Conservation (phyloP, 2,888 invertebrate species). For the Cheiracanthium punctorium region DNA sequence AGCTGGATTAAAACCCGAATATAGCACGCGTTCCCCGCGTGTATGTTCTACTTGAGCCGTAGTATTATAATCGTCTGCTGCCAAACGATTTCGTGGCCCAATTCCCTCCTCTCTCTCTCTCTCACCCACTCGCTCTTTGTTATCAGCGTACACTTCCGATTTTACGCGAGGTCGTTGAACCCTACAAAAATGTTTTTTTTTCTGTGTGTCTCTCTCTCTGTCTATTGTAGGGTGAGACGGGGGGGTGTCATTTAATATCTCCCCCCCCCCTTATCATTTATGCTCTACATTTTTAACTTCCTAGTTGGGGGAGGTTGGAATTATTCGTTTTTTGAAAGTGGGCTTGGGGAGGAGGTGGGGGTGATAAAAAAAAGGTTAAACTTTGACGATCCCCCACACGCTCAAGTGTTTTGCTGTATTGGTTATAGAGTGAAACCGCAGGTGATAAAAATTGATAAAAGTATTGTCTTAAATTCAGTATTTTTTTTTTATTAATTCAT, state of each 20-base stretch:
- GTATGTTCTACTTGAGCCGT: conserved; percentile 6
- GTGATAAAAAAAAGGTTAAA: no score
- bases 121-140: conserved; percentile 73
- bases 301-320: conserved; percentile 69
- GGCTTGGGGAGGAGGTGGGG: no score
- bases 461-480: no score
- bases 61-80: conserved; percentile 1
- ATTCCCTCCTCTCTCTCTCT: conserved; percentile 74
- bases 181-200: conserved; percentile 2
- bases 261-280: background rate
- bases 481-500: no score
- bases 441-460: no score
- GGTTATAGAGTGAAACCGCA: no score
- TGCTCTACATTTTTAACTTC: conserved; percentile 18
- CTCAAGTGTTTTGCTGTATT: no score
- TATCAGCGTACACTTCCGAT: conserved; percentile 72
- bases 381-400: no score
- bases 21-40: background rate
- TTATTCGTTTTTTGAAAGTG: conserved; percentile 13
- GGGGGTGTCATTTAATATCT: background rate
- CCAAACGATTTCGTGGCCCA: conserved; percentile 54
- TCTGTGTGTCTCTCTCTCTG: background rate
- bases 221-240: background rate
- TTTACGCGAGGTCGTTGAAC: conserved; percentile 48
- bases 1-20: background rate